Conservation (phyloP, 2,888 invertebrate genomes). For the Abscondita cerata region DNA sequence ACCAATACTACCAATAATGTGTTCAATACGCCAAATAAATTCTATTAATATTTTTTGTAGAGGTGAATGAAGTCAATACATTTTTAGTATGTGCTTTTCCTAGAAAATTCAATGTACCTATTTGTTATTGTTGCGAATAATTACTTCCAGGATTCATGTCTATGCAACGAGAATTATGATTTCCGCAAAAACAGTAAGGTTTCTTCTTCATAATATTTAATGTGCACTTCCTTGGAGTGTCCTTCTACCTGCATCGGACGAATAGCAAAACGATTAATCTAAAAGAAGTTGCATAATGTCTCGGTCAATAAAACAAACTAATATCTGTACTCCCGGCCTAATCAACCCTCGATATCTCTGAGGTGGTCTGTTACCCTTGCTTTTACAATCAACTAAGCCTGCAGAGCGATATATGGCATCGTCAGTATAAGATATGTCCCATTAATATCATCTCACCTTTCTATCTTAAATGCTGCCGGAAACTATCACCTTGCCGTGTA, state of each 20-base stretch:
- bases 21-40: too few species aligned
- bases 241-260: slow-evolving; percentile 9
- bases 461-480: slow-evolving; percentile 31
- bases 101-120: too few species aligned
- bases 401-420: slow-evolving; percentile 43
- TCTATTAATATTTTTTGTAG: too few species aligned
- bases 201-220: slow-evolving; percentile 6
- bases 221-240: slow-evolving; percentile 11
- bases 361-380: slow-evolving; percentile 38
- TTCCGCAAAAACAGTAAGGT: slow-evolving; percentile 13
- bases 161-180: slow-evolving; percentile 6
- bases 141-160: slow-evolving; percentile 1
- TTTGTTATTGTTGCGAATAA: too few species aligned
- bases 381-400: slow-evolving; percentile 37
- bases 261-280: slow-evolving; percentile 12
- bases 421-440: slow-evolving; percentile 38
- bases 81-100: too few species aligned
- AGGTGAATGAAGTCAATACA: too few species aligned
- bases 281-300: slow-evolving; percentile 12
- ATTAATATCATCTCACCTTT: slow-evolving; percentile 43
- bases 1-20: too few species aligned
- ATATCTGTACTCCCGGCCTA: slow-evolving; percentile 33
- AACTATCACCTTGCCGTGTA: slow-evolving; percentile 33
- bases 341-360: slow-evolving; percentile 38
- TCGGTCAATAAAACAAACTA: slow-evolving; percentile 25